phyloP scores from a whole-genome alignment of 2,797 vertebrate species.

The Micromesistius poutassou region DNA sequence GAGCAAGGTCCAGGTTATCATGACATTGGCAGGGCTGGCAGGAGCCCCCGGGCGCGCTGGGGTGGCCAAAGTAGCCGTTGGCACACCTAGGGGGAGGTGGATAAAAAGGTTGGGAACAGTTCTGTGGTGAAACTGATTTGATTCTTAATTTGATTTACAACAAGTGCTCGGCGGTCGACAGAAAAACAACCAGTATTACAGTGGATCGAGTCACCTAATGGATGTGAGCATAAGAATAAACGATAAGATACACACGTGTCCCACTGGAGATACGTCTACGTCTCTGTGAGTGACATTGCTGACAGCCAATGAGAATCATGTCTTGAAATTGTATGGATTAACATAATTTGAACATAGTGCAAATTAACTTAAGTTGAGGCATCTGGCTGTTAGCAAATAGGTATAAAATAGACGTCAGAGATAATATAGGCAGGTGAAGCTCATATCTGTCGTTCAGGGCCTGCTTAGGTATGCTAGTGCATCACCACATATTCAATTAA shows the following conservation, averaged over 20 bases:
- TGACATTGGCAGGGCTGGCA: constrained; percentile 88
- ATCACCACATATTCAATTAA: background rate
- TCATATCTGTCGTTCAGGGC: background rate
- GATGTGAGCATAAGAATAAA: background rate
- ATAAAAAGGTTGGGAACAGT: background rate
- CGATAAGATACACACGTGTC: background rate
- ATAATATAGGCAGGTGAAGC: background rate
- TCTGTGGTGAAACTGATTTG: too few species aligned
- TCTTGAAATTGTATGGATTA: background rate
- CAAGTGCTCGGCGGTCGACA: too few species aligned
- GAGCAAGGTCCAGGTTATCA: constrained; percentile 86
- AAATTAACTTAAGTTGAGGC: background rate
- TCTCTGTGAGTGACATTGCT: background rate
- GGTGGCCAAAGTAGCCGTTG: constrained; percentile 88
- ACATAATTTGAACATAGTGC: background rate
- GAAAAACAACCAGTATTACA: too few species aligned
- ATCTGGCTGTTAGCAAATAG: background rate
- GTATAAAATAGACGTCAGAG: background rate
- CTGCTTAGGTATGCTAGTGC: background rate
- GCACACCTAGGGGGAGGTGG: constrained; percentile 77
- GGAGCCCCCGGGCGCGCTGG: constrained; percentile 79
- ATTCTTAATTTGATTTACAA: too few species aligned
- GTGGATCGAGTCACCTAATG: background rate
- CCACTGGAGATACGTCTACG: too few species aligned
- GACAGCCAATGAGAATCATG: background rate